Evolutionary conservation across 2,113 vertebrate genomes (phyloP).

Genomic region (Myodes glareolus): DNA sequence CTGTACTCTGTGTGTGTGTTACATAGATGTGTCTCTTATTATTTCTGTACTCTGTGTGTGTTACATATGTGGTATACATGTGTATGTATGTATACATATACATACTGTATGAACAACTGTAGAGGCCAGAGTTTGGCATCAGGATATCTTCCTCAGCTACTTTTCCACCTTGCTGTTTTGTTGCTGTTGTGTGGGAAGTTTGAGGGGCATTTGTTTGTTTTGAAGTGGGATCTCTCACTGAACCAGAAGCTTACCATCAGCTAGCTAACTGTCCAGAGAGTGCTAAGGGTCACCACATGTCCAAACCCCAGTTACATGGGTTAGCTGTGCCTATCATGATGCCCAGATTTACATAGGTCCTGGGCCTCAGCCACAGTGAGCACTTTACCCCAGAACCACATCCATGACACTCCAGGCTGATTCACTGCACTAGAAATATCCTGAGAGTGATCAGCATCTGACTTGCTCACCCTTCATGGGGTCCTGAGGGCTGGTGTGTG

Average conservation of each 20-base stretch:
- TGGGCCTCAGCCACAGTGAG: neutral
- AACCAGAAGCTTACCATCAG: neutral
- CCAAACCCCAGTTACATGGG: neutral
- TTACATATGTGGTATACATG: too few relatives aligned
- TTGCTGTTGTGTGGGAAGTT: neutral
- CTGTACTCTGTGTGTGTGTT: too few relatives aligned
- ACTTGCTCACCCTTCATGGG: neutral
- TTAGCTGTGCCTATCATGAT: neutral
- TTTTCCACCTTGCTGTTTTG: neutral
- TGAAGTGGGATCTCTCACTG: neutral
- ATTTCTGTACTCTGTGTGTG: neutral
- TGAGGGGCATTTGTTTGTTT: neutral
- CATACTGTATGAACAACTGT: neutral
- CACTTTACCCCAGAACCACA: neutral
- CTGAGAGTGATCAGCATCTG: neutral
- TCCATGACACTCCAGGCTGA: neutral
- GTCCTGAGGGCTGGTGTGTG: neutral
- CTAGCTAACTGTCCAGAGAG: neutral
- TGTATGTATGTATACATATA: too few relatives aligned
- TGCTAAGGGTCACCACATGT: neutral
- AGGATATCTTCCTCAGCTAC: neutral
- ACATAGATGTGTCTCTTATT: neutral
- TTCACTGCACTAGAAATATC: neutral
- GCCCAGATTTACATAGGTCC: too few relatives aligned
- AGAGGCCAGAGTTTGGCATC: neutral